phyloP scores from a whole-genome alignment of 2,113 vertebrate species.

The Gallinago jamesoni region DNA sequence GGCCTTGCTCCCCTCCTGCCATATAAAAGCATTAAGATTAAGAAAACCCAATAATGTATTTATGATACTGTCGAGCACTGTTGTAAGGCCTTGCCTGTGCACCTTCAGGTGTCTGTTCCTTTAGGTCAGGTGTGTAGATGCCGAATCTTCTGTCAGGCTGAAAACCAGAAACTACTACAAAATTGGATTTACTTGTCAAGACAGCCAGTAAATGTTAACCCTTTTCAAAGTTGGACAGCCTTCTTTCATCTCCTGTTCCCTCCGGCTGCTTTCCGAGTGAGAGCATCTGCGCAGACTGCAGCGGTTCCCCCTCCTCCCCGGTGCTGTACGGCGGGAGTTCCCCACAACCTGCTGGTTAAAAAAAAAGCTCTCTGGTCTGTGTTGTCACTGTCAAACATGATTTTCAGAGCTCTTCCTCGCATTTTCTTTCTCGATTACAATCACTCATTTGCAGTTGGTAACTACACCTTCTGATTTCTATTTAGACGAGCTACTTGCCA shows the following conservation, averaged over 20 bases:
- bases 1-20: neutral
- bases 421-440: neutral
- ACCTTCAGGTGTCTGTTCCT: neutral
- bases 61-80: neutral
- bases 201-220: neutral
- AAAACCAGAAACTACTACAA: neutral
- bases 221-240: neutral
- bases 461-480: neutral
- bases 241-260: neutral
- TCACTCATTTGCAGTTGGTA: neutral
- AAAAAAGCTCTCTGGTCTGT: slow-evolving; percentile 11
- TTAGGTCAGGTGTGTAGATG: neutral
- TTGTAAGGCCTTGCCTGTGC: neutral
- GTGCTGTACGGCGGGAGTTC: neutral
- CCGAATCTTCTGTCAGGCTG: neutral
- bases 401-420: neutral
- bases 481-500: neutral
- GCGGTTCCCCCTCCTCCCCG: neutral
- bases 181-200: neutral
- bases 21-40: neutral
- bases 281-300: slow-evolving; percentile 4
- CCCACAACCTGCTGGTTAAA: slow-evolving; percentile 4
- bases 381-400: neutral
- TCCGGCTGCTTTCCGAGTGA: slow-evolving; percentile 26
- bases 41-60: neutral